These are phyloP conservation scores for Linnaemya vulpina DNA, from an alignment of 2,888 invertebrate genomes.

Conservation along the genomic window DNA sequence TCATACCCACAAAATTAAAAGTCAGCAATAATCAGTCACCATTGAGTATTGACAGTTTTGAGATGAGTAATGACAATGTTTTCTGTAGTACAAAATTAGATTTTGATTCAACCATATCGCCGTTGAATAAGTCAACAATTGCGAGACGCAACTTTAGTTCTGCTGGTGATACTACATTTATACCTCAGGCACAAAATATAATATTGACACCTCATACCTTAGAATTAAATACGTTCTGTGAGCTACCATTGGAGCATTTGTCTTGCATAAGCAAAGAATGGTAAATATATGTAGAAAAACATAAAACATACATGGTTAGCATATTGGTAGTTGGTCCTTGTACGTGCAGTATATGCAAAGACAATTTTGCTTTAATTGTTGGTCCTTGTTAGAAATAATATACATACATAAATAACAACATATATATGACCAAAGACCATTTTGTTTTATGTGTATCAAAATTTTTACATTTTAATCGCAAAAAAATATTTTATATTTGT, in stretches of 20 bases:
- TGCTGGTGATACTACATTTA: conserved; percentile 68
- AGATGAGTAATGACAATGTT: conserved; percentile 76
- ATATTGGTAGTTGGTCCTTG: conserved; percentile 10
- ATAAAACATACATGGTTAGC: neutral
- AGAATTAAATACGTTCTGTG: conserved; percentile 79
- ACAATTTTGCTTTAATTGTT: too few species aligned
- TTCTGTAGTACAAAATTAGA: conserved; percentile 82
- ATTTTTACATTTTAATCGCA: conserved; percentile 15
- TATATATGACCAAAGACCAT: conserved; percentile 21
- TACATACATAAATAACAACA: neutral
- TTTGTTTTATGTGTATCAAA: conserved; percentile 38
- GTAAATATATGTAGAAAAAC: conserved; percentile 74
- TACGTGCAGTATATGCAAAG: neutral
- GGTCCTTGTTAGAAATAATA: conserved; percentile 3
- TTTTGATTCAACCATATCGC: conserved; percentile 76
- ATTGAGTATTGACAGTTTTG: conserved; percentile 74
- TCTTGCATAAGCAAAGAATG: conserved; percentile 77
- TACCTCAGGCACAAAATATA: conserved; percentile 66
- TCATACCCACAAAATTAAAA: conserved; percentile 77
- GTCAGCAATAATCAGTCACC: conserved; percentile 71
- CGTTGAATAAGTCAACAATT: conserved; percentile 73
- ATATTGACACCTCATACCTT: conserved; percentile 77
- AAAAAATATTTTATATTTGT: conserved; percentile 19
- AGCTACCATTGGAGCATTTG: conserved; percentile 78
- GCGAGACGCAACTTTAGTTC: conserved; percentile 72